Evolutionary conservation across 2,888 invertebrate genomes (phyloP).

Genomic region (Ypsolopha scabrella): DNA sequence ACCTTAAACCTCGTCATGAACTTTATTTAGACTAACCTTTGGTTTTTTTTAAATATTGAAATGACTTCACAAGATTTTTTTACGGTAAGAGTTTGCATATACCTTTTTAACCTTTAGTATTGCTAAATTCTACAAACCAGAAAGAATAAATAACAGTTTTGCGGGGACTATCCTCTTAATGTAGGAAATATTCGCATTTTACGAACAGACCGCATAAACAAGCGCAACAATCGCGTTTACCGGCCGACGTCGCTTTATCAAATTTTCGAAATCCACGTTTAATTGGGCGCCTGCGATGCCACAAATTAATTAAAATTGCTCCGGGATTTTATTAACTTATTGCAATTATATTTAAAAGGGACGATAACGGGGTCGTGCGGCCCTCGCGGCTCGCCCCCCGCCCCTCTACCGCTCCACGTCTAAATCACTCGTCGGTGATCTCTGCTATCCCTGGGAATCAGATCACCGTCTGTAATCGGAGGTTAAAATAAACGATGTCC

Average conservation of each 20-base stretch:
- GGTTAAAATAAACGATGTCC: neutral
- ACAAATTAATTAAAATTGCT: constrained; percentile 59
- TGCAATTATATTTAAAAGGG: constrained; percentile 59
- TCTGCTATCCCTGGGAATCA: neutral
- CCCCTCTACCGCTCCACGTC: too few species aligned
- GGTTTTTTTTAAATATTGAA: too few species aligned
- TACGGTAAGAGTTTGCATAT: too few species aligned
- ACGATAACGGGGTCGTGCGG: constrained; percentile 2
- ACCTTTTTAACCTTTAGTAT: too few species aligned
- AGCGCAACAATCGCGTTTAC: constrained; percentile 30
- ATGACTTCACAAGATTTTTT: too few species aligned
- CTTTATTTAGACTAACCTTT: too few species aligned
- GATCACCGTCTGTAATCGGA: constrained; percentile 19
- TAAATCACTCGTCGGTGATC: too few species aligned
- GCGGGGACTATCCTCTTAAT: too few species aligned
- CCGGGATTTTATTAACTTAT: constrained; percentile 61
- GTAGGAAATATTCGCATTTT: constrained; percentile 14
- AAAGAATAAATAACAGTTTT: too few species aligned
- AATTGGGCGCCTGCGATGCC: constrained; percentile 49
- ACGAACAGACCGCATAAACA: constrained; percentile 32
- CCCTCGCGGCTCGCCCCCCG: too few species aligned
- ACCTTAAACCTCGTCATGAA: too few species aligned
- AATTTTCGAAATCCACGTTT: constrained; percentile 48
- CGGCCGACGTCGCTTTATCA: constrained; percentile 34
- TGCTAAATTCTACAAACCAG: too few species aligned